Percentiles rank a stretch among this genome's conserved stretches.
These are phyloP conservation scores for Ophioninae sp. DNA, from an alignment of 2,888 invertebrate species.

Conservation along the genomic window DNA sequence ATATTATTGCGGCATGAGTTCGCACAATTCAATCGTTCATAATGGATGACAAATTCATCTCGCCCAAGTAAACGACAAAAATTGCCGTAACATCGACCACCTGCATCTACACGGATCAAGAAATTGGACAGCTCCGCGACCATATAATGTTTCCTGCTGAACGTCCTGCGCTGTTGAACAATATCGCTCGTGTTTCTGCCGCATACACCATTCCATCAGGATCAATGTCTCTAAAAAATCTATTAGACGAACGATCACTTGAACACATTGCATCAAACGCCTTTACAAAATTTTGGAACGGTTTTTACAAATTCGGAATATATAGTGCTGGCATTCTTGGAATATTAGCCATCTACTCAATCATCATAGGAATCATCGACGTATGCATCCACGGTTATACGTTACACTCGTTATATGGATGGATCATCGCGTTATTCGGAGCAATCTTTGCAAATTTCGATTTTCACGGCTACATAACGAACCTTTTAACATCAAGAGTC, in stretches of 20 bases:
- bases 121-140: slow-evolving; percentile 8
- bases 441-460: not conserved
- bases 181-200: slow-evolving; percentile 32
- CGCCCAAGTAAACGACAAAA: too few relatives aligned
- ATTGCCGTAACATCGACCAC: too few relatives aligned
- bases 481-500: too few relatives aligned
- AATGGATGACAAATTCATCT: too few relatives aligned
- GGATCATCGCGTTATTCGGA: not conserved
- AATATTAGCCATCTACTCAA: not conserved
- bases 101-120: not conserved
- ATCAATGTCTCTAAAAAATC: slow-evolving; percentile 2
- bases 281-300: too few relatives aligned
- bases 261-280: too few relatives aligned
- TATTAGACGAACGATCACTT: slow-evolving; percentile 51
- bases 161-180: slow-evolving; percentile 48
- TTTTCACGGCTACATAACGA: too few relatives aligned
- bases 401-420: not conserved
- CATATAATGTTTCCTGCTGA: slow-evolving; percentile 53
- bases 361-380: not conserved
- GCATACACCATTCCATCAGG: not conserved
- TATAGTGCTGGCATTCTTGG: slow-evolving; percentile 11
- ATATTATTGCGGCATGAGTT: too few relatives aligned
- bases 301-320: slow-evolving; percentile 20
- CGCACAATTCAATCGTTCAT: too few relatives aligned
- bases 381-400: not conserved